phyloP scores from a whole-genome alignment of 2,113 vertebrate species.

The Suncus etruscus region DNA sequence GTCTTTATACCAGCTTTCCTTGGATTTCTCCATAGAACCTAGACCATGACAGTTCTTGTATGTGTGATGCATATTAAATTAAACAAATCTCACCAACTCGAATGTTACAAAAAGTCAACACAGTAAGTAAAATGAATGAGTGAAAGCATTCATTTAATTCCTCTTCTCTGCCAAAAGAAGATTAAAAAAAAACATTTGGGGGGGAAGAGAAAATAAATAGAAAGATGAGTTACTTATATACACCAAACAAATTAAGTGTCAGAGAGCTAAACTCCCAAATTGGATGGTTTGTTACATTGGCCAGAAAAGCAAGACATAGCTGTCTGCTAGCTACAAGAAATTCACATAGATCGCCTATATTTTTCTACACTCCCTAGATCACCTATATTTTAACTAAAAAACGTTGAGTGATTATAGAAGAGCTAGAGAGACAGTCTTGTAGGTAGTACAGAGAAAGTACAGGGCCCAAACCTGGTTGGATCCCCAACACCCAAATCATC shows the following conservation, averaged over 20 bases:
- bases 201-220: neutral
- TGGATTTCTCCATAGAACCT: neutral
- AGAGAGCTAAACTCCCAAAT: neutral
- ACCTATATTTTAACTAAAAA: neutral
- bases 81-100: neutral
- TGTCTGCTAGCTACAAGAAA: neutral
- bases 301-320: neutral
- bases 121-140: neutral
- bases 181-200: neutral
- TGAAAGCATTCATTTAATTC: neutral
- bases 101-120: neutral
- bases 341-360: neutral
- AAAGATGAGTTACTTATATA: neutral
- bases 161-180: neutral
- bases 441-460: too few relatives aligned
- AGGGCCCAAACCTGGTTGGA: too few relatives aligned
- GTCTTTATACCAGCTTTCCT: neutral
- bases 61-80: neutral
- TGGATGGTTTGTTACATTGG: neutral
- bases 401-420: too few relatives aligned
- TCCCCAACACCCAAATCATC: neutral
- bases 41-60: neutral
- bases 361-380: neutral
- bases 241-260: neutral
- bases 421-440: too few relatives aligned